Evolutionary conservation across 2,797 vertebrate species (phyloP), one percentile per base, ranked within the genome.

Genomic region (Dendrocincla tyrannina): DNA sequence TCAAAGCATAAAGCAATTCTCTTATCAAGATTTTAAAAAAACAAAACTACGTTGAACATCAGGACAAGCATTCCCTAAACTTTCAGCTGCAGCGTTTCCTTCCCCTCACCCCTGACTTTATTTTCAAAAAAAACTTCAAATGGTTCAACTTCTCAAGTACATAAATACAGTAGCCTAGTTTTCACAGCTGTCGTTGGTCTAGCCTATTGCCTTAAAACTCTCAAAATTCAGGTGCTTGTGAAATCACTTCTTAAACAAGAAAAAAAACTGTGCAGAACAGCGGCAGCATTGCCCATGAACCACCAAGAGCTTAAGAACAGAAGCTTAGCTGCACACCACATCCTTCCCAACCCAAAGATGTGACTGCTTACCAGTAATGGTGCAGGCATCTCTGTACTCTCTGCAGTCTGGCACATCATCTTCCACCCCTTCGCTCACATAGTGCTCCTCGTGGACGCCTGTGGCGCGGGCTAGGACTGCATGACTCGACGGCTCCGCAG

Each of bases 351-450:
- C 46, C 8, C 32, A 59, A 87, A 63, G 28, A 59, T 58, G 7
- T 8, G 25, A 42, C 15, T n/a, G 52, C 95, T 15, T 95, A 99
- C 99, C 99, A 66, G 99, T 99, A 98, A 99, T 99, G 98, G 99
- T 99, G 98, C 98, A 98, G 95, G 99, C 99, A 99, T 99, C 99
- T 97, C 98, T 98, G 98, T 97, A 98, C 97, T 95, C 96, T 76
- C 97, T 95, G 96, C 83, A 97, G 95, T 97, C 95, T 97, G 98
- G 95, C 56, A 89, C 97, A 94, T 98, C 97, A 90, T 98, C 97
- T 62, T 85, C 96, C 93, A 97, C 97, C 23, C 98, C 98, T 91
- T 99, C 98, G n/a, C 98, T 98, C 93, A 99, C 98, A 97, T 99
- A 99, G 95, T 98, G 98, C 80, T 98, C 98, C 93, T 99, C 98